Conservation (phyloP, 2,113 vertebrate genomes). For the Phaethon lepturus region DNA sequence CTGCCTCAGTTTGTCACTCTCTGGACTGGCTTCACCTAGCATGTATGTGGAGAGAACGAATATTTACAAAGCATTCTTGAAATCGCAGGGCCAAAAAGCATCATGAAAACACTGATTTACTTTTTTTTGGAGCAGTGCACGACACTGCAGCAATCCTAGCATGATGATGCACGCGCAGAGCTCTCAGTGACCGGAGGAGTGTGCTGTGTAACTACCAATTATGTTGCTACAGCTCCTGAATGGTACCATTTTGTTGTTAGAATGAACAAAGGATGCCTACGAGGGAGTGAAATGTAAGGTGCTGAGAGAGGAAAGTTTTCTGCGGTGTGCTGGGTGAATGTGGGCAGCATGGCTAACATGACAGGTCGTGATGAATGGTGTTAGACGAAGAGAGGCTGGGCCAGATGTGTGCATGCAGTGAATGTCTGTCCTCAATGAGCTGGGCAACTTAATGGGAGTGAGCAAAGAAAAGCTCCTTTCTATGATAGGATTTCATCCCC, state of each 20-base stretch:
- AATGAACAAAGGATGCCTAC: conserved; percentile 6
- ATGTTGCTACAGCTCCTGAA: not conserved
- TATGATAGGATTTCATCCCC: not conserved
- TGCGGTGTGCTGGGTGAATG: not conserved
- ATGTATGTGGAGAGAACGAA: not conserved
- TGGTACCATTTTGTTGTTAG: conserved; percentile 42
- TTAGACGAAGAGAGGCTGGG: not conserved
- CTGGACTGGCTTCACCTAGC: not conserved
- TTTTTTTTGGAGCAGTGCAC: not conserved
- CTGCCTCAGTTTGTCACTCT: not conserved
- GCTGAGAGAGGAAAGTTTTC: conserved; percentile 69
- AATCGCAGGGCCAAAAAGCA: not conserved
- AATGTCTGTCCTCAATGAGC: not conserved
- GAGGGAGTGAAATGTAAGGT: conserved; percentile 39
- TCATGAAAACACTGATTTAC: not conserved
- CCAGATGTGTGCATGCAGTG: conserved; percentile 48
- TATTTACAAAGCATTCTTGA: conserved; percentile 9
- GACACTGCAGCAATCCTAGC: not conserved
- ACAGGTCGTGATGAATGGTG: conserved; percentile 50
- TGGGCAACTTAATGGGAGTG: not conserved
- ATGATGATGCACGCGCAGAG: not conserved
- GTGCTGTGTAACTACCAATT: not conserved
- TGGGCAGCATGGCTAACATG: not conserved
- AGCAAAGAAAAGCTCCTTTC: conserved; percentile 32
- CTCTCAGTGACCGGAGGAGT: not conserved